A percentile compares a stretch with the other conserved stretches of the same genome.
These are phyloP conservation scores for Phania funesta DNA, from an alignment of 2,888 invertebrate species.

Conservation along the genomic window DNA sequence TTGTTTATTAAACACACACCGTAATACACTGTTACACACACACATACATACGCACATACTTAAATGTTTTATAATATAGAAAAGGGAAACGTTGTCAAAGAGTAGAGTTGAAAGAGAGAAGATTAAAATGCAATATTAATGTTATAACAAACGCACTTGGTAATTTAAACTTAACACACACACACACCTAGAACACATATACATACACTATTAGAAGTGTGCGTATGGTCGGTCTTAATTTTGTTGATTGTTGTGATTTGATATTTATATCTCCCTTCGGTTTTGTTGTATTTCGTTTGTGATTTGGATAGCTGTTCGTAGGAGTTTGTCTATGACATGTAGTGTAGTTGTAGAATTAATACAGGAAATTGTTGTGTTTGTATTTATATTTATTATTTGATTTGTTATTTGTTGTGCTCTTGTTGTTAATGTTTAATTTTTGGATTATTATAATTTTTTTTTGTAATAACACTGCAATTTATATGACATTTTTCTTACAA, in stretches of 20 bases:
- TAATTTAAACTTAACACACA: constrained; percentile 16
- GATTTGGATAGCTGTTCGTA: not conserved
- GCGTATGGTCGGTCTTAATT: constrained; percentile 3
- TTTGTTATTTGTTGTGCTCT: constrained; percentile 28
- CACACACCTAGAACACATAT: not conserved
- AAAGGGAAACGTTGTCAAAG: not conserved
- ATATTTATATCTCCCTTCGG: not conserved
- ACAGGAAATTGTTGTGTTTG: constrained; percentile 40
- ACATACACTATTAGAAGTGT: not conserved
- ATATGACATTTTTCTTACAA: not conserved
- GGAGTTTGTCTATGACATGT: not conserved
- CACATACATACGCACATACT: not conserved
- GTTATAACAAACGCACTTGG: constrained; percentile 40
- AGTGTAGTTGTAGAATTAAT: not conserved
- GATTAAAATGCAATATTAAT: constrained; percentile 64
- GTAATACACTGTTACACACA: not conserved
- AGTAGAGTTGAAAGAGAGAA: constrained; percentile 19
- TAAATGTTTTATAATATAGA: not conserved
- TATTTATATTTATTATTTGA: constrained; percentile 36
- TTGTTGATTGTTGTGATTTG: constrained; percentile 48
- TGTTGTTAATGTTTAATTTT: constrained; percentile 55
- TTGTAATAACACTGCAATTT: not conserved
- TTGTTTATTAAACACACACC: constrained; percentile 60
- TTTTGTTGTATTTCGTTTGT: not conserved
- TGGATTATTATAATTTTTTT: constrained; percentile 8